Evolutionary conservation across 2,113 vertebrate genomes (phyloP), one percentile per base, ranked within the genome.

Genomic region (Gavialis gangeticus): DNA sequence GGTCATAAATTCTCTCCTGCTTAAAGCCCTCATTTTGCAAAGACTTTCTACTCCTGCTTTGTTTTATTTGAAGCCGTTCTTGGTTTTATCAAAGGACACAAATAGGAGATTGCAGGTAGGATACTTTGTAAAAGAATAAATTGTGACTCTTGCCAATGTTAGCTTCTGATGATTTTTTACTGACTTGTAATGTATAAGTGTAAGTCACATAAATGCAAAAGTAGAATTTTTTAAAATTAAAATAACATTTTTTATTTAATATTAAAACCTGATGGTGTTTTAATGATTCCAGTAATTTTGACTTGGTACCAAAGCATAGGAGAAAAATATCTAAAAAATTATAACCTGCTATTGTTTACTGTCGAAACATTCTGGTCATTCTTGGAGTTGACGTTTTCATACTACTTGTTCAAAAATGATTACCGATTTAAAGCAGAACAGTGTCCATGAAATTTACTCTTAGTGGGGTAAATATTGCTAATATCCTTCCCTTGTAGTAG

Each of bases 281-380:
- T 69, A 71, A 94, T 93, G 79, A 24, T 60, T 67, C 79, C 75
- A 62, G 54, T 62, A 58, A 96, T 95, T 93, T 95, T 91, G 95
- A 97, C 95, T 95, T 95, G 93, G 93, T 92, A 95, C 96, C 93
- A 96, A 96, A 97, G 95, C 90, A 59, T 1, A 80, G 78, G 75
- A 82, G 57, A 54, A 95, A 46, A 13, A 93, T 95, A 95, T 93
- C 85, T 95, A 71, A 91, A 46, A 46, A 95, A 96, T 95, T 94
- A 93, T 82, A 19, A 86, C 30, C 60, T 82, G 21, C 75, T 80
- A 27, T 55, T 94, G 94, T 89, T 85, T 93, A 92, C 55, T 95
- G 3, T 95, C 24, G 85, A 62, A 93, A 77, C 58, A 75, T 86
- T 56, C n/a, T 82, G 27, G 24, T 90, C 22, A 73, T 85, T 85